Evolutionary conservation across 2,113 vertebrate genomes (phyloP), one percentile per base, ranked within the genome.

Genomic region (Notarius quadriscutis): DNA sequence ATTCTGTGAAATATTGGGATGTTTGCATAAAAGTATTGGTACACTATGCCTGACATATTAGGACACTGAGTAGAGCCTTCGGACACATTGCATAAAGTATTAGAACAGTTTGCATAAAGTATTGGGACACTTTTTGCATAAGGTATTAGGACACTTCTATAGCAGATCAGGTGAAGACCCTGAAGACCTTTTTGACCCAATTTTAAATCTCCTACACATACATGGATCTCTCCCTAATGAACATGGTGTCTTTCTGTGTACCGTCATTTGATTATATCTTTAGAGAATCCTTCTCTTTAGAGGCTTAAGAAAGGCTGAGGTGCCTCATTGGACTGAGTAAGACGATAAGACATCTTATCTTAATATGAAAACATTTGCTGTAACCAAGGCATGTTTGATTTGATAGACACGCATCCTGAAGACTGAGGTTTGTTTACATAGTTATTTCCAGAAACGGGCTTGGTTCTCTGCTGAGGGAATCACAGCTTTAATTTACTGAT

Each of bases 401-500:
- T 78, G 50, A 78, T 0, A n/a, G 75, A 51, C 20, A 0, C 71
- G 48, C 11, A 7, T 10, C 0, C 12, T 25, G 25, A 55, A 27
- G 6, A 14, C 51, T 78, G 25, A 27, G 22, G 8, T 78, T 55
- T 14, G 50, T 78, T 27, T n/a, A 27, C 14, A 27, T 78, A 55
- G 25, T 53, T 55, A 2, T 3, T 27, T 78, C 51, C 22, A n/a
- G 48, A 51, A 77, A n/a, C 22, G 10, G 48, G 41, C 41, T 74
- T 11, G 48, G 72, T 20, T 22, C 22, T 75, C 72, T 25, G 48
- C 41, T n/a, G 25, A 50, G 72, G 34, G 11, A 20, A 48, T 50
- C 72, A 50, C 41, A 75, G 60, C 82, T 85, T 30, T 10, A 74
- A 87, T 91, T 78, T 55, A 27, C 50, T 18, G 14, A 55, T 55